Evolutionary conservation across 1,140 invertebrate genomes (phyloP), one percentile per base, ranked within the genome.

Genomic region (Maniola jurtina): DNA sequence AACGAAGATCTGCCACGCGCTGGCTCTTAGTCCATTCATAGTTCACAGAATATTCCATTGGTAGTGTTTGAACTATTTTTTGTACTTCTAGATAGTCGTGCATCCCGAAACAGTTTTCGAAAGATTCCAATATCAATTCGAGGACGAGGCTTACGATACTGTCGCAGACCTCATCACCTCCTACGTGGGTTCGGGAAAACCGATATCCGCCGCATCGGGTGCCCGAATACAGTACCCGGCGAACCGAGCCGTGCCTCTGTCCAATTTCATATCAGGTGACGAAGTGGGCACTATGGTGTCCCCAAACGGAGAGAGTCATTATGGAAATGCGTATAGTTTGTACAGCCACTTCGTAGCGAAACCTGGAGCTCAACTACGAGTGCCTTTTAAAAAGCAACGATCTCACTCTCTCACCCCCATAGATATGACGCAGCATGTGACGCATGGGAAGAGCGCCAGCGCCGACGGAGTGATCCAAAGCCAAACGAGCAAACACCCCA

Each of bases 111-210:
- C 97, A 0, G 96, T 98, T 2, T 98, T 98, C 83, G 96, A 98
- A 86, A 92, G 95, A 71, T 94, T 97, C 7, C 96, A 98, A 77
- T 99, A 96, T 88, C 96, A 97, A 79, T 98, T 99, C 81, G 98
- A 99, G 91, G 97, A 97, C 73, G 97, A 98, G 78, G 94, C 95
- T 0, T 99, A 98, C 78, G 96, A 97, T 77, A 97, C 97, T 2
- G 96, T 99, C 10, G 96, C 97, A 0, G 97, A 98, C 87, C 92
- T 99, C 34, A 97, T 99, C 68, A 98, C 97, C 4, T 98, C 95
- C 66, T 98, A 99, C 83, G 97, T 98, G n/a, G 96, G 97, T 0
- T 97, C 96, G 45, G 95, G 95, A 33, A 92, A 92, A 81, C 94
- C 96, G 0, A 96, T 99, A 74, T 98, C 97, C 0, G 93, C 94